A percentile compares a stretch with the other conserved stretches of the same genome.
Evolutionary conservation across 1,140 invertebrate species (phyloP).

Genomic region (Tetragnatha versicolor): DNA sequence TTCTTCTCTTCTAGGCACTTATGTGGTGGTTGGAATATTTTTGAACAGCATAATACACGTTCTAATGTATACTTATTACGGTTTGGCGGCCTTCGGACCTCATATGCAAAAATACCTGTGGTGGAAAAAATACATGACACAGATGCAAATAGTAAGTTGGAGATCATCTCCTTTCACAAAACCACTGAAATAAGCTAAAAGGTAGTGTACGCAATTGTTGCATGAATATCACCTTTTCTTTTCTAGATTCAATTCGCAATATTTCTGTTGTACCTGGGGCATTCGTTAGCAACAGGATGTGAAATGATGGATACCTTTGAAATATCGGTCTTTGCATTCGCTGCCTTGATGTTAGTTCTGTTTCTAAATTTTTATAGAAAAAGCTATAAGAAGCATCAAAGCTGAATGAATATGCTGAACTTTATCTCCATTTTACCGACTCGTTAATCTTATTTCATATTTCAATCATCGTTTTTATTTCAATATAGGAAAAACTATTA

Average conservation of each 20-base stretch:
- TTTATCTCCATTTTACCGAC: no score
- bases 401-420: no score
- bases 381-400: conserved; percentile 72
- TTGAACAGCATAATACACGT: conserved; percentile 85
- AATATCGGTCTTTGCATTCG: conserved; percentile 66
- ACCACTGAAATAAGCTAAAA: no score
- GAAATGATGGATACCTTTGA: conserved; percentile 77
- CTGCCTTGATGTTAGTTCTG: conserved; percentile 87
- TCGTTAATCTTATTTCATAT: no score
- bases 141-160: conserved; percentile 65
- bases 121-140: conserved; percentile 70
- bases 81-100: conserved; percentile 67
- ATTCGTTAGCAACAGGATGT: conserved; percentile 88
- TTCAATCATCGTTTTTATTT: no score
- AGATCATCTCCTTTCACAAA: no score
- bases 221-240: conserved; percentile 4
- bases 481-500: no score
- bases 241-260: conserved; percentile 81
- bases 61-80: conserved; percentile 69
- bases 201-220: no score
- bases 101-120: conserved; percentile 66
- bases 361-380: conserved; percentile 92
- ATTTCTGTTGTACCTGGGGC: conserved; percentile 77
- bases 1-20: conserved; percentile 72
- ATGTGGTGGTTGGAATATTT: conserved; percentile 77